Conservation (phyloP, 2,113 vertebrate genomes). For the Cyphotilapia sp. region DNA sequence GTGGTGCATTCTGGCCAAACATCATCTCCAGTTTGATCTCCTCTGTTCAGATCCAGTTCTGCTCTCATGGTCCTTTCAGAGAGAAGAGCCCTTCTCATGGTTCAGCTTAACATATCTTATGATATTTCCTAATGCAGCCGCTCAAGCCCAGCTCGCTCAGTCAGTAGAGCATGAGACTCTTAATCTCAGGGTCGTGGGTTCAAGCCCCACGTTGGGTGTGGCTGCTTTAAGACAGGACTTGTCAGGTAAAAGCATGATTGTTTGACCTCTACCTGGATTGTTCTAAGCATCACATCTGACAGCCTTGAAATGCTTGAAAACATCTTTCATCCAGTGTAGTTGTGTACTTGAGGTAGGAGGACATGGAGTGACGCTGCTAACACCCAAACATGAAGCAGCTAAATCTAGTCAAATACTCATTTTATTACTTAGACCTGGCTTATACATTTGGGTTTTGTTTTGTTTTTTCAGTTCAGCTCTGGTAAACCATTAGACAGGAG, state of each 20-base stretch:
- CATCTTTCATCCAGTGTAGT: not conserved
- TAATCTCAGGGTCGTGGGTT: not conserved
- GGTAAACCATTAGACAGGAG: not conserved
- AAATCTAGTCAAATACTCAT: not conserved
- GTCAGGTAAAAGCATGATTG: not conserved
- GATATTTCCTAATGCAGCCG: not conserved
- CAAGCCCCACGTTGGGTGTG: not conserved
- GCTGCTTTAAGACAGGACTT: not conserved
- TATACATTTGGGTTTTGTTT: not conserved
- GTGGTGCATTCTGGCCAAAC: not conserved
- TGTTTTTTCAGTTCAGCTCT: not conserved
- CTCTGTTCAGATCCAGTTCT: fast-evolving
- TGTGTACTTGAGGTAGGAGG: not conserved
- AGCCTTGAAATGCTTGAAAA: not conserved
- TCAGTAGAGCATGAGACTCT: not conserved
- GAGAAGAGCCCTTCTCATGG: not conserved
- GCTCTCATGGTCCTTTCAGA: not conserved
- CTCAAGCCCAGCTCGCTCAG: not conserved
- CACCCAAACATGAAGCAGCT: not conserved
- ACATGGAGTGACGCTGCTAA: not conserved
- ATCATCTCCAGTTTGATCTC: not conserved
- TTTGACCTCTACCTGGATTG: not conserved
- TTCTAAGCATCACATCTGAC: not conserved
- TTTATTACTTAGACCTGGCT: not conserved
- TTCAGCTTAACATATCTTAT: not conserved